Evolutionary conservation across 2,113 vertebrate species (phyloP), one percentile per base, ranked within the genome.

Genomic region (Pachycephala philippinensis): DNA sequence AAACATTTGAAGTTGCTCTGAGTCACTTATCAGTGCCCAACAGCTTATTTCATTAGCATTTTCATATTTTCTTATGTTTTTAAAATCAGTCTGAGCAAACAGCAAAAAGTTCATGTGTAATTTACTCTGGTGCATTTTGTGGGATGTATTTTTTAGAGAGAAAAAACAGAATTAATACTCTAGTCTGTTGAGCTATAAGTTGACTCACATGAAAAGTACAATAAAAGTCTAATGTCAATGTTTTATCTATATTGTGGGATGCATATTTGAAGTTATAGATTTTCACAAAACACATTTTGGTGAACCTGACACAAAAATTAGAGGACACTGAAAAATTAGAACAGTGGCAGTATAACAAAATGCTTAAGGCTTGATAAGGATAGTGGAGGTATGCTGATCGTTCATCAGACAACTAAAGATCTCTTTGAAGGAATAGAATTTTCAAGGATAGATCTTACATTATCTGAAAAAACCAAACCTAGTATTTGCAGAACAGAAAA

Each of bases 31-130:
- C 96, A 93, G 86, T 87, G 56, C 79, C 45, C 65, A 79, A 71
- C 97, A 97, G 97, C 90, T 92, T 93, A 91, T 93, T 95, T 96
- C 95, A 97, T 97, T 97, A 96, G 76, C 93, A 97, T 97, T 97
- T 97, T 88, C 54, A 70, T 84, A 91, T 89, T 94, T 95, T 24
- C 49, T 83, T 87, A 72, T 88, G 81, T 84, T 96, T 95, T 90
- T 76, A 70, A 94, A 93, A 89, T 79, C 59, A 80, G 56, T 82
- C 81, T 84, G 53, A 94, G 44, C 53, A 96, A 97, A 93, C 35
- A 93, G 35, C 57, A 82, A 68, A 94, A 96, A 74, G 72, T 94
- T 74, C 3, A 23, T 61, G 22, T 64, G 78, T 66, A 85, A 89
- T 90, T 91, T 90, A 57, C 53, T 79, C 66, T 59, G 54, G 35